Evolutionary conservation across 2,888 invertebrate species (phyloP).

Genomic region (Matsumyia berberina): DNA sequence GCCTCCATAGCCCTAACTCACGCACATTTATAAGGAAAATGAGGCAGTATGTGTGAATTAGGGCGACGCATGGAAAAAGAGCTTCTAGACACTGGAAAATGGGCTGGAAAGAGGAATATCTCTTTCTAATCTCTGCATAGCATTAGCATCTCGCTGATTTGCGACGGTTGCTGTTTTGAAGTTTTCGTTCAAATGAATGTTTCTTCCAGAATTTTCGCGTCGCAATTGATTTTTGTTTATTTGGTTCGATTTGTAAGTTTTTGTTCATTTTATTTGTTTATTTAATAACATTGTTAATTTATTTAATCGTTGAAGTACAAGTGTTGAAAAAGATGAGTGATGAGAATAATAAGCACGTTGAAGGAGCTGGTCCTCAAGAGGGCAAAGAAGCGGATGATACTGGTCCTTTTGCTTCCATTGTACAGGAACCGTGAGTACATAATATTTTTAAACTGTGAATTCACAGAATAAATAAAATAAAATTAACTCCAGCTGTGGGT

Average conservation of each 20-base stretch:
- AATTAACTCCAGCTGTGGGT: no score
- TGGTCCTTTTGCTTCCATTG: neutral
- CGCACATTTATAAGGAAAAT: no score
- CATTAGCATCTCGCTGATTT: conserved; percentile 11
- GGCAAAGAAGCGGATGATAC: neutral
- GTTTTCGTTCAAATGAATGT: conserved; percentile 50
- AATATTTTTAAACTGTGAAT: neutral
- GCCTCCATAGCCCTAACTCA: no score
- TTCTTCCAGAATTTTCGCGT: neutral
- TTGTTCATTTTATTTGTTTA: conserved; percentile 21
- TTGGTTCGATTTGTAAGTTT: conserved; percentile 20
- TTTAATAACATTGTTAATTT: conserved; percentile 1
- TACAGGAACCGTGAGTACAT: conserved; percentile 45
- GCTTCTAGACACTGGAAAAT: no score
- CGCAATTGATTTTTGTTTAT: neutral
- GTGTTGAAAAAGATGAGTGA: conserved; percentile 52
- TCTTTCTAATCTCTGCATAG: no score
- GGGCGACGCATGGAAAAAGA: no score
- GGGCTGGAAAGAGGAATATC: no score
- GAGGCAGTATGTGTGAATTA: no score
- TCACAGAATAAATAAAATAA: neutral
- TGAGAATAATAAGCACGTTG: conserved; percentile 35
- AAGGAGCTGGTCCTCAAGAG: neutral
- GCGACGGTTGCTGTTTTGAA: conserved; percentile 58
- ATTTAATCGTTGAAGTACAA: conserved; percentile 1